Evolutionary conservation across 1,140 invertebrate species (phyloP).

Genomic region (Drosophila truncata): DNA sequence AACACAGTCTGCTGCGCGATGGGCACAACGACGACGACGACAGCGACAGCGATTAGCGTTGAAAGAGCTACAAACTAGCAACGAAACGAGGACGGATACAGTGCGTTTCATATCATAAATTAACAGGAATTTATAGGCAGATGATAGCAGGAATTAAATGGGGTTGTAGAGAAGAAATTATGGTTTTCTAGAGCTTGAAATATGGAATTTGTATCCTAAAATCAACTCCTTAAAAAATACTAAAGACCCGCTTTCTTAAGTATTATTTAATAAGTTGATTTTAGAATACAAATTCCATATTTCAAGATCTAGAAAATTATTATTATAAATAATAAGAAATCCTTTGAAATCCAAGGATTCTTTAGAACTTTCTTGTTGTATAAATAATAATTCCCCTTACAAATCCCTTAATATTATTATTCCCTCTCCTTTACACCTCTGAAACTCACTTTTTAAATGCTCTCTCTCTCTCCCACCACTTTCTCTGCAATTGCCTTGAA

Average conservation of each 20-base stretch:
- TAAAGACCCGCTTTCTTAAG: too few relatives aligned
- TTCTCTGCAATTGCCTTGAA: conserved; percentile 23
- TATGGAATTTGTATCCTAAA: too few relatives aligned
- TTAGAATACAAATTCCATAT: neutral
- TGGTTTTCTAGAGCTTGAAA: too few relatives aligned
- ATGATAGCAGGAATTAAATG: neutral
- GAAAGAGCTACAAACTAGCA: conserved; percentile 35
- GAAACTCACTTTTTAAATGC: conserved; percentile 1
- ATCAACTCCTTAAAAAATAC: too few relatives aligned
- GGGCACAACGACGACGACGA: neutral
- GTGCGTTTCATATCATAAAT: conserved; percentile 25
- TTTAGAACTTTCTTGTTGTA: neutral
- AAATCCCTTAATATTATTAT: neutral
- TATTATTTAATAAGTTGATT: too few relatives aligned
- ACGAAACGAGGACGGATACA: conserved; percentile 7
- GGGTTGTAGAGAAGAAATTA: neutral
- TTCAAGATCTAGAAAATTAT: neutral
- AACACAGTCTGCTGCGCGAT: conserved; percentile 33
- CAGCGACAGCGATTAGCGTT: conserved; percentile 26
- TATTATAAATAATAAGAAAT: too few relatives aligned
- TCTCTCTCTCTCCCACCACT: conserved; percentile 28
- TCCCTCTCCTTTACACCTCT: neutral
- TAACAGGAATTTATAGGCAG: neutral
- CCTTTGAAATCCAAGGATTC: neutral
- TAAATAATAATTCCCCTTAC: too few relatives aligned